Base-by-base conservation (phyloP, 2,888 invertebrate species). In the Ferrisia virgata region DNA sequence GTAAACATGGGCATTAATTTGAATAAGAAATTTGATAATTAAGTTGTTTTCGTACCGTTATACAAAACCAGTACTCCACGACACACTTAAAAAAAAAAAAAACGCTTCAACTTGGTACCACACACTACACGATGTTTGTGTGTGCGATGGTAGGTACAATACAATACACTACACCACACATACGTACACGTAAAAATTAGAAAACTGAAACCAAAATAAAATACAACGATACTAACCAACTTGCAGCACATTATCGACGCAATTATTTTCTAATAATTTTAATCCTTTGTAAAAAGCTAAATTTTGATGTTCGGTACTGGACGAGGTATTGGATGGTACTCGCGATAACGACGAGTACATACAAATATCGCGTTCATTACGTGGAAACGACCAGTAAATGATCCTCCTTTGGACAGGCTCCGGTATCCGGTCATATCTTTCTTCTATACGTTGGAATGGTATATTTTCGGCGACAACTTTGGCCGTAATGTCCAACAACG, bases 381-480 rank as follows among this genome's bases (percentile, higher is more conserved):
- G 90, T 87, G 95, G 96, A 90, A 95, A 95, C 86, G 95, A 95
- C 94, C 95, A 95, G 91, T 92, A 95, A 88, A 95, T 94, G 89
- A 95, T 94, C 88, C 95, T 92, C 87, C 94, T 92, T 89, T 95
- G 95, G 89, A 95, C 95, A 86, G 95, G 95, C 89, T 95, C 95
- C 87, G 95, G 96, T 89, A 96, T 95, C 87, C 95, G 92, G 89
- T 94, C 94, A 89, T 94, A 95, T 86, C 94, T 92, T 89, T 95
- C 95, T 90, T 95, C 95, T 88, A 96, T 94, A 87, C 94, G 91
- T 89, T 95, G 95, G 90, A 95, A 95, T 86, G 95, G 94, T 87
- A 95, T 93, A 89, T 93, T 93, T 89, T 94, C 93, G 87, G 95
- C 95, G 87, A 95, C 95, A 88, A 93, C 92, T 90, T 93, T 93